Base-by-base conservation (phyloP, 2,113 vertebrate species). In the Ariopsis seemanni region DNA sequence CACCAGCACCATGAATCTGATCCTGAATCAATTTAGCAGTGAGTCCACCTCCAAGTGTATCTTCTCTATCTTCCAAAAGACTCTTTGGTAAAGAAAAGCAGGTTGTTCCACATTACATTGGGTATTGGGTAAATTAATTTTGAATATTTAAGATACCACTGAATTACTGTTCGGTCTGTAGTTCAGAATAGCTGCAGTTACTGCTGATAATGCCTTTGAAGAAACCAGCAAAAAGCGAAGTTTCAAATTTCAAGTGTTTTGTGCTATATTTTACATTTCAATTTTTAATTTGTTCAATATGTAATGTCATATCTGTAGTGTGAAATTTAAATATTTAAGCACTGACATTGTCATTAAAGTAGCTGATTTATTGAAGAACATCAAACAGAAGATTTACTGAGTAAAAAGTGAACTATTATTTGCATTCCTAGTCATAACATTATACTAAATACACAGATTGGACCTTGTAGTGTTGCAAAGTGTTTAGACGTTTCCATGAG, bases 391-490 rank as follows among this genome's bases (percentile, higher is more conserved):
- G 42, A 52, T 77, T 11, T 50, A 25, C 4, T 72, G 30, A 72
- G 17, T 50, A 50, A 14, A 75, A 22, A 52, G 9, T 75, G 1
- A 11, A 25, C 5, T 4, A 52, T n/a, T 53, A 6, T 53, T 52
- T 15, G 22, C 7, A n/a, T 53, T 78, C 1, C 6, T 52, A 27
- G 11, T 27, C 52, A 55, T 9, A 55, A 78, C 25, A 27, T 57
- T n/a, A 27, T 17, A 57, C 6, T 79, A 4, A 27, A 17, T 27
- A 30, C 14, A 55, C 6, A 79, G 20, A 27, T 27, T 25, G 52
- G 34, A 99, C 98, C 97, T 99, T 99, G 92, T 99, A 99, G 86
- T 99, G 98, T 87, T 99, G 98, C 87, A 99, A 92, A 0, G 98
- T 99, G 91, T 99, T 99, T 57, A 99, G 94, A 5, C 98, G 96